Conservation (phyloP, 2,113 vertebrate species). For the Tinamus guttatus region DNA sequence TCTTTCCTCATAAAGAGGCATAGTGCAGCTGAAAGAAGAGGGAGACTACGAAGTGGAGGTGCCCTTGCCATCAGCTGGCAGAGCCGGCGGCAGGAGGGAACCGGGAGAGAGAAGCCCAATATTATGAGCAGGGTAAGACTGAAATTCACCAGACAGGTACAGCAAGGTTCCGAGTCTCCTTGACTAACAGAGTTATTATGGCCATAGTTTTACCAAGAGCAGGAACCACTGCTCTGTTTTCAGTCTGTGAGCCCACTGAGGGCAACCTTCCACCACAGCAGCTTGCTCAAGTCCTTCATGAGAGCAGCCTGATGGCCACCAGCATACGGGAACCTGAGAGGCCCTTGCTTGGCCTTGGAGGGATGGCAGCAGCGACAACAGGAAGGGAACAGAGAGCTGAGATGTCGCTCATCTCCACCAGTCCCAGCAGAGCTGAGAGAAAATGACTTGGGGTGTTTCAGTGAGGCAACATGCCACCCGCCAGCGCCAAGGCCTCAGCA, state of each 20-base stretch:
- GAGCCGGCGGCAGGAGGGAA: neutral
- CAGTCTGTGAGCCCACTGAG: neutral
- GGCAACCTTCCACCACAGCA: neutral
- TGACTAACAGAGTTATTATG: neutral
- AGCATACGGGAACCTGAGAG: neutral
- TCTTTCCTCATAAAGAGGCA: neutral
- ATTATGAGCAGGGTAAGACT: neutral
- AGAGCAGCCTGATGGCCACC: neutral
- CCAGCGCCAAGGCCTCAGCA: rapidly evolving
- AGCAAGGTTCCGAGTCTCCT: neutral
- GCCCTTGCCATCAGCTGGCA: neutral
- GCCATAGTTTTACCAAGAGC: neutral
- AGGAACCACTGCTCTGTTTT: neutral
- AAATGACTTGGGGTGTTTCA: too few species aligned
- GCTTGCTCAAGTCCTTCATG: neutral
- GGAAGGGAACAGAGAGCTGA: neutral
- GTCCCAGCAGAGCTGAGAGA: neutral
- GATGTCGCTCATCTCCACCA: neutral
- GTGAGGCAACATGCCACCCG: neutral
- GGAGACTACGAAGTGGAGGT: neutral
- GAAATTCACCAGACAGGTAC: neutral
- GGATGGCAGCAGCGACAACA: neutral
- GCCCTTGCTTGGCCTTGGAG: neutral
- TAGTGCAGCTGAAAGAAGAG: neutral
- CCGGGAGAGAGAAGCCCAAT: neutral